Conservation (phyloP, 2,797 vertebrate genomes). For the Amphiprion clarkii region DNA sequence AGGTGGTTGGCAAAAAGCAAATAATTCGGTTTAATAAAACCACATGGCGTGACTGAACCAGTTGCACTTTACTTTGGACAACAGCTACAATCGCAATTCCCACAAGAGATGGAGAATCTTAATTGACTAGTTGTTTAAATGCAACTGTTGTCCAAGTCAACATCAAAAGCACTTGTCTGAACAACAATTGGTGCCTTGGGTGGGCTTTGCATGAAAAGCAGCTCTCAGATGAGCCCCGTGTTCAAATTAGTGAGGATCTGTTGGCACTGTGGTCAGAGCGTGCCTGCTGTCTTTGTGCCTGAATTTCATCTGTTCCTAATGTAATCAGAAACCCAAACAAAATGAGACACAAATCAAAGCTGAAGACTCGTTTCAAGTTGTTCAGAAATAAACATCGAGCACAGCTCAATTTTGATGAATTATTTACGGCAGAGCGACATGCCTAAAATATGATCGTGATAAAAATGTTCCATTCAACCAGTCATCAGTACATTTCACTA, state of each 20-base stretch:
- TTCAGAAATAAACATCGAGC: neutral
- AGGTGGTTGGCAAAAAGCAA: neutral
- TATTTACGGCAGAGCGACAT: no score
- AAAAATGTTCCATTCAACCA: no score
- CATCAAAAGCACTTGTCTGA: slow-evolving; percentile 31
- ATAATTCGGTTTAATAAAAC: neutral
- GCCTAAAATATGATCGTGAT: no score
- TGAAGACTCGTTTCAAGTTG: neutral
- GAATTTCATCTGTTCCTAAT: slow-evolving; percentile 14
- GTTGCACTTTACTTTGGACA: slow-evolving; percentile 3
- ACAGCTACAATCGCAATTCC: slow-evolving; percentile 4
- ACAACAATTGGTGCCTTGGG: slow-evolving; percentile 18
- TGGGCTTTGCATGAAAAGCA: slow-evolving; percentile 39
- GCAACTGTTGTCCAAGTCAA: slow-evolving; percentile 19
- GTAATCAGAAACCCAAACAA: neutral
- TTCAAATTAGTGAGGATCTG: slow-evolving; percentile 28
- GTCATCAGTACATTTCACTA: no score
- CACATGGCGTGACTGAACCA: neutral
- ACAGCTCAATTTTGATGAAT: no score
- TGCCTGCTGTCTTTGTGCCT: neutral
- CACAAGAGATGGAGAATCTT: slow-evolving; percentile 2
- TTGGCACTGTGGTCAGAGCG: neutral
- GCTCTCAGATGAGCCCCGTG: slow-evolving; percentile 13
- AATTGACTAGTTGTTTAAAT: slow-evolving; percentile 38
- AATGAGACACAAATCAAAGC: neutral